Evolutionary conservation across 2,797 vertebrate genomes (phyloP).

Genomic region (Diplodus sargus): DNA sequence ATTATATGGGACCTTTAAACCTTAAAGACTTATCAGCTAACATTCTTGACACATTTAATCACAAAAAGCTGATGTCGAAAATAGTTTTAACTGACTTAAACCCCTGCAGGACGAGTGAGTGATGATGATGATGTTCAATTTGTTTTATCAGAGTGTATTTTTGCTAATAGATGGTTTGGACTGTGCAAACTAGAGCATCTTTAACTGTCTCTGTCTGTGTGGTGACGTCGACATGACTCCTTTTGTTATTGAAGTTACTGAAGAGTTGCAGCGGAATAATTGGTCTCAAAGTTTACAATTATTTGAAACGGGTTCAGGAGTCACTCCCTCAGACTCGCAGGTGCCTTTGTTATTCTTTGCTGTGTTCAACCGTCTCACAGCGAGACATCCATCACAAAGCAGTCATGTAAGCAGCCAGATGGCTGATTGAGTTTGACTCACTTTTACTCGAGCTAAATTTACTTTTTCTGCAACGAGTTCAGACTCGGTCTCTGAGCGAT

Average conservation of each 20-base stretch:
- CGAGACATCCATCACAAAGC: slow-evolving; percentile 5
- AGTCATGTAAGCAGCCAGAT: background rate
- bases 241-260: background rate
- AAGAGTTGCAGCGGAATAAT: background rate
- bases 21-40: background rate
- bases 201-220: too few species aligned
- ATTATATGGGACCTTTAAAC: too few species aligned
- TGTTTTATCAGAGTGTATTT: too few species aligned
- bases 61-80: background rate
- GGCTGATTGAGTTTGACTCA: background rate
- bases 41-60: background rate
- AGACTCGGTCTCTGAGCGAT: background rate
- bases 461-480: background rate
- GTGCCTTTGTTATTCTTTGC: slow-evolving; percentile 1
- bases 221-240: too few species aligned
- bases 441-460: background rate
- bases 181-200: too few species aligned
- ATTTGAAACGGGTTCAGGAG: background rate
- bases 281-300: background rate
- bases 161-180: too few species aligned
- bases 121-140: too few species aligned
- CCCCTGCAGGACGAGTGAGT: too few species aligned
- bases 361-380: slow-evolving; percentile 4
- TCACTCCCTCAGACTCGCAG: background rate
- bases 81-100: background rate